phyloP scores from a whole-genome alignment of 2,113 vertebrate species.

The Leucosticte australis region DNA sequence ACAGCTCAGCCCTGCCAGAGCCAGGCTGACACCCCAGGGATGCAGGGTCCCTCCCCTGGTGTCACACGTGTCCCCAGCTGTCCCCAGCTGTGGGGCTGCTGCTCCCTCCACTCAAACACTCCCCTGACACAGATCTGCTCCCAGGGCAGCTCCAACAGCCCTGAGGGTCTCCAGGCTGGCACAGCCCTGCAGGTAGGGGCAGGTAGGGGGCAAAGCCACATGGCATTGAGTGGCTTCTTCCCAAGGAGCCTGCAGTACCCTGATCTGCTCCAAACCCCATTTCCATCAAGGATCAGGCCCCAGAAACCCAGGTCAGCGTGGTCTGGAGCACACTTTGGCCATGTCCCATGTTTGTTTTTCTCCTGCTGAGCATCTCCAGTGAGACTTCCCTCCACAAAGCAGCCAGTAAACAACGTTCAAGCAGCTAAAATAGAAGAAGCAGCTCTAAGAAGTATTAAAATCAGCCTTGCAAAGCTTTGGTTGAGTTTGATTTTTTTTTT shows the following conservation, averaged over 20 bases:
- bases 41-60: neutral
- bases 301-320: neutral
- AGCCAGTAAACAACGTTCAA: neutral
- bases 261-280: neutral
- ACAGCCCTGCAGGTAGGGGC: too few relatives aligned
- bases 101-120: neutral
- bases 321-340: neutral
- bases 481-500: neutral
- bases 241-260: neutral
- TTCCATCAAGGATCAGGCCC: neutral
- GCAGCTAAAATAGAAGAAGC: neutral
- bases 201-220: neutral
- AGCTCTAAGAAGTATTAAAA: neutral
- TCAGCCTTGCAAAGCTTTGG: neutral
- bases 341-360: neutral
- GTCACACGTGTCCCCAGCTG: neutral
- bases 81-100: neutral
- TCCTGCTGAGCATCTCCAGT: neutral
- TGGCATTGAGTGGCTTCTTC: neutral
- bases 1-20: neutral
- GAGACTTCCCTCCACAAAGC: neutral
- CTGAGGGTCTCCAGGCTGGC: neutral
- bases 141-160: neutral
- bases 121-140: neutral
- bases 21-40: rapidly evolving